These are phyloP conservation scores for Lymantria dispar DNA, from an alignment of 2,888 invertebrate species.

Conservation along the genomic window DNA sequence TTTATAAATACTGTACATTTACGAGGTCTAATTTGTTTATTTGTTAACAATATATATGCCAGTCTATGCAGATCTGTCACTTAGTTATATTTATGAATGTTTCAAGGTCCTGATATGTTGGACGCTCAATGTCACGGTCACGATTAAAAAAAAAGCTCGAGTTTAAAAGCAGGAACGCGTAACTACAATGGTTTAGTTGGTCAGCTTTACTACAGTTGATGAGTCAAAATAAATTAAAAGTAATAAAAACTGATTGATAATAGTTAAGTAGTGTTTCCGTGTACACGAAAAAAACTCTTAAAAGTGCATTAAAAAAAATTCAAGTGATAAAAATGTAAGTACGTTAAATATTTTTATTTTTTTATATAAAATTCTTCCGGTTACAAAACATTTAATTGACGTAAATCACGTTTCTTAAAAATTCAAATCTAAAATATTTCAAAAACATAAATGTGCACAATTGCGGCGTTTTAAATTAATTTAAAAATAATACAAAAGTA, in stretches of 20 bases:
- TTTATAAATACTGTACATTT: slow-evolving; percentile 7
- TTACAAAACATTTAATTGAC: no score
- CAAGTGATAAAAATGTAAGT: neutral
- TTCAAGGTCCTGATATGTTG: slow-evolving; percentile 21
- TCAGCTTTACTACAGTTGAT: slow-evolving; percentile 36
- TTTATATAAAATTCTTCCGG: no score
- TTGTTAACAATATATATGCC: slow-evolving; percentile 3
- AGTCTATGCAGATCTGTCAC: slow-evolving; percentile 11
- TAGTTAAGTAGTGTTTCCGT: slow-evolving; percentile 4
- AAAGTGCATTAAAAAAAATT: neutral
- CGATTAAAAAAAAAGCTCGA: slow-evolving; percentile 34
- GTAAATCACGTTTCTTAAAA: no score
- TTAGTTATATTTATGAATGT: slow-evolving; percentile 5
- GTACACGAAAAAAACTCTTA: neutral
- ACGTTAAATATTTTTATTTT: neutral
- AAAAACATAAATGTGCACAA: no score
- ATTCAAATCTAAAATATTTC: no score
- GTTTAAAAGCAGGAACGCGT: slow-evolving; percentile 45
- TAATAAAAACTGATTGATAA: slow-evolving; percentile 29
- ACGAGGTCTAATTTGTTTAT: slow-evolving; percentile 14
- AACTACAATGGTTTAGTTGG: slow-evolving; percentile 48
- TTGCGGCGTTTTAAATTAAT: no score
- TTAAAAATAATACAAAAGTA: no score
- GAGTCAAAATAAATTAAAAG: slow-evolving; percentile 23
- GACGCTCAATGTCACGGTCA: slow-evolving; percentile 49